Base-by-base conservation (phyloP, 2,113 vertebrate species). In the Nicator chloris region DNA sequence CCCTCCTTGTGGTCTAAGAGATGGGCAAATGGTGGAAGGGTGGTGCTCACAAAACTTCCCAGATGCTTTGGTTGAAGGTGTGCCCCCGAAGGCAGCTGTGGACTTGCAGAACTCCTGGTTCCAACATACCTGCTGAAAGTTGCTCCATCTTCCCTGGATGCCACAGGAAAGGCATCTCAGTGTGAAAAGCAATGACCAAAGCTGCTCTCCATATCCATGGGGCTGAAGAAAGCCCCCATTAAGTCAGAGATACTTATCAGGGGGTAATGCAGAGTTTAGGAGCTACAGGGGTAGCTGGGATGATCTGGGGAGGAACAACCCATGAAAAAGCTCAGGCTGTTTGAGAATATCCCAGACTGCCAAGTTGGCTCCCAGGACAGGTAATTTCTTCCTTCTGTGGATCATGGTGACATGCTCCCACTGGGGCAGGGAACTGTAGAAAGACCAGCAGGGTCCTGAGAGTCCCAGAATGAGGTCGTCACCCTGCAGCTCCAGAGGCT, bases 371-470 rank as follows among this genome's bases (percentile, higher is more conserved):
- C 20, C 35, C n/a, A 70, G 40, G 15, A 64, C 22, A 71, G 24
- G 15, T 7, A 57, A 54, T 39, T 60, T 49, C 37, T 68, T 78
- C 14, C 31, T 80, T 2, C 1, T 26, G 7, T 57, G 33, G 11
- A 50, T 40, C 21, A 45, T 22, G 24, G 19, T 1, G 2, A 63
- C 1, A 3, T 50, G 47, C 3, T 80, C 6, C 9, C 1, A 0
- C 13, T 28, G 44, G 30, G 8, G 6, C 42, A 90, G 49, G 31
- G 37, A 44, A 28, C 28, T 53, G 27, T 35, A 54, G 27, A 86
- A 73, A 86, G 42, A 19, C 19, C 27, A 42, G 15, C 0, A 1
- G 23, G 18, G 2, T 11, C n/a, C 42, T 1, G 3, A 89, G 20
- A 60, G 18, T n/a, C 7, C 12, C 22, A 61, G 21, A 77, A 7